These are phyloP conservation scores for Plotosus lineatus DNA, from an alignment of 2,113 vertebrate genomes.

Conservation along the genomic window DNA sequence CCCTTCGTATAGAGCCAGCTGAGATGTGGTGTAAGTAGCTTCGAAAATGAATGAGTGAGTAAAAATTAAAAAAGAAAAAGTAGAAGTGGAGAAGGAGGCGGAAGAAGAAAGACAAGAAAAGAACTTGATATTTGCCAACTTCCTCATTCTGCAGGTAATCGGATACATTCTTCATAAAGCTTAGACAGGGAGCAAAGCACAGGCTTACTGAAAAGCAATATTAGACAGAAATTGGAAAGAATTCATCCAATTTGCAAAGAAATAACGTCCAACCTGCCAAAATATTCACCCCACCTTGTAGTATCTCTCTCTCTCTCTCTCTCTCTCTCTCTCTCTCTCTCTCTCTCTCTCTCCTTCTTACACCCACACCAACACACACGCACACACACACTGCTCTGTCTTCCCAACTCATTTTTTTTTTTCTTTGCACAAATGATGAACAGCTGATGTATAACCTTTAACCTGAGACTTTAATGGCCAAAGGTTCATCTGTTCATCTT, in stretches of 20 bases:
- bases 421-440: slow-evolving; percentile 41
- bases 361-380: not conserved
- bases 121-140: too few species aligned
- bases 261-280: slow-evolving; percentile 63
- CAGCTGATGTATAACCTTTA: slow-evolving; percentile 48
- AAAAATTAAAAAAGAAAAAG: too few species aligned
- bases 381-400: not conserved
- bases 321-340: not conserved
- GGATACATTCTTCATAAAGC: slow-evolving; percentile 41
- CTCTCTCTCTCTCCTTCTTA: not conserved
- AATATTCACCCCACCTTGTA: not conserved
- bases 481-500: slow-evolving; percentile 16
- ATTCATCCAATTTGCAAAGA: slow-evolving; percentile 65
- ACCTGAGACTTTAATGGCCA: slow-evolving; percentile 35
- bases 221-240: slow-evolving; percentile 65
- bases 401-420: not conserved
- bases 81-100: too few species aligned
- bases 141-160: slow-evolving; percentile 30
- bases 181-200: slow-evolving; percentile 37
- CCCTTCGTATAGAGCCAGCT: too few species aligned
- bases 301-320: slow-evolving; percentile 13
- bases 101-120: too few species aligned
- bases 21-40: too few species aligned
- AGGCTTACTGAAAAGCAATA: slow-evolving; percentile 60
- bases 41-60: too few species aligned